Percentiles rank a stretch among this genome's conserved stretches.
Conservation (phyloP, 2,797 vertebrate genomes). For the Paramormyrops hopkinsi region DNA sequence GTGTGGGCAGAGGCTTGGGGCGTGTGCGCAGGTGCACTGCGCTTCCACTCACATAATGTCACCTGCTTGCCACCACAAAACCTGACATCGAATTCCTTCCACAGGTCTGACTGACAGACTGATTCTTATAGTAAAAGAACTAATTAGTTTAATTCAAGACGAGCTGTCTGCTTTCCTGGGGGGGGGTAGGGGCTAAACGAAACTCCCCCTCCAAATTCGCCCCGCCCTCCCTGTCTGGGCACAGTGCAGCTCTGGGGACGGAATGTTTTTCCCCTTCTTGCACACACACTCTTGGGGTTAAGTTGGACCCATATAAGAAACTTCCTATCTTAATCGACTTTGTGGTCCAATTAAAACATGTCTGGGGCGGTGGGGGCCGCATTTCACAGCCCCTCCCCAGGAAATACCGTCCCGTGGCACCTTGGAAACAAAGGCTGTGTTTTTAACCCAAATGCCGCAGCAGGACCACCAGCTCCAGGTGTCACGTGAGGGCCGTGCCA, state of each 20-base stretch:
- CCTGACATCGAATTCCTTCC: slow-evolving; percentile 60
- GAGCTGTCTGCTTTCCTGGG: slow-evolving; percentile 46
- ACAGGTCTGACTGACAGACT: slow-evolving; percentile 52
- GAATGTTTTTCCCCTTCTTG: slow-evolving; percentile 20
- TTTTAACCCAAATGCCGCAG: not conserved
- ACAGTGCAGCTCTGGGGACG: slow-evolving; percentile 35
- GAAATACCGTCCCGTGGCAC: not conserved
- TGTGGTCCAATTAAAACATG: slow-evolving; percentile 16
- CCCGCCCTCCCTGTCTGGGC: slow-evolving; percentile 52
- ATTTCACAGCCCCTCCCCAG: not conserved
- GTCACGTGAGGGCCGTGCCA: not conserved
- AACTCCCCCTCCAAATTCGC: slow-evolving; percentile 48
- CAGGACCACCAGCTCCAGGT: not conserved
- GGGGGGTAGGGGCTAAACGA: slow-evolving; percentile 48
- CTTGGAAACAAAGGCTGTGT: not conserved
- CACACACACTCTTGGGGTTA: slow-evolving; percentile 39
- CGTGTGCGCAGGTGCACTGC: slow-evolving; percentile 21
- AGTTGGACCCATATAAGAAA: not conserved
- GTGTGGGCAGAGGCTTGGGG: not conserved
- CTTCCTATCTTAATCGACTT: not conserved
- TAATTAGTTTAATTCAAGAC: slow-evolving; percentile 64
- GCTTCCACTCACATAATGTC: slow-evolving; percentile 28
- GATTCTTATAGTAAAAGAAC: slow-evolving; percentile 58
- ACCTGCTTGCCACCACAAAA: slow-evolving; percentile 23
- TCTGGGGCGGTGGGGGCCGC: not conserved